Evolutionary conservation across 2,113 vertebrate species (phyloP), one percentile per base, ranked within the genome.

Genomic region (Panurus biarmicus): DNA sequence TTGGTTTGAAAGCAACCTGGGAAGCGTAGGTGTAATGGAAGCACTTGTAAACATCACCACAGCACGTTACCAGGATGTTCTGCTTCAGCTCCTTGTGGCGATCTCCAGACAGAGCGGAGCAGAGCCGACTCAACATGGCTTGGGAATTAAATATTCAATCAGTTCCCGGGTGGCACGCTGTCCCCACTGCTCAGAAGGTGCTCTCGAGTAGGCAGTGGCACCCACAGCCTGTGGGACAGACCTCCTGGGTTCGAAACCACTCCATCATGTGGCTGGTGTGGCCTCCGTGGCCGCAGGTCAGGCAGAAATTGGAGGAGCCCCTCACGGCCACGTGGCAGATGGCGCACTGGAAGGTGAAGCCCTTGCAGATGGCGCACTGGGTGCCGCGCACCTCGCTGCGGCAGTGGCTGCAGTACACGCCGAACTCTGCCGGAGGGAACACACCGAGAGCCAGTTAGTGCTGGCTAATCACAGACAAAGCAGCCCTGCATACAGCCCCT

Each of bases 181-280:
- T 40, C 31, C n/a, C 31, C 71, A 6, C 2, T 0, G 53, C 40
- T 99, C 98, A 99, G 97, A 99, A 99, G 31, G 98, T 99, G 97
- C 98, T 99, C 96, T 99, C 99, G 1, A 99, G 98, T 65, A 99
- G 97, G 89, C 99, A 99, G 96, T 98, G 99, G 97, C 99, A 99
- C 1, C 99, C 99, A 2, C 99, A 99, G 88, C 99, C 99, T 0
- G 99, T 99, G 64, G 99, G 99, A 79, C 99, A 99, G 83, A 99
- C 98, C 84, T 99, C 99, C 96, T 99, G 99, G 5, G 98, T 98
- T 45, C 99, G 98, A 73, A 99, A 99, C 99, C 99, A 99, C 94
- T 99, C 99, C 98, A 99, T 98, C 99, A 99, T 99, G 96, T 99
- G 99, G 81, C 98, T 98, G 60, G 99, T 99, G 97, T 99, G 99